Percentiles rank a stretch among this genome's conserved stretches.
phyloP scores from a whole-genome alignment of 2,113 vertebrate species.

The Heterotilapia buettikoferi region DNA sequence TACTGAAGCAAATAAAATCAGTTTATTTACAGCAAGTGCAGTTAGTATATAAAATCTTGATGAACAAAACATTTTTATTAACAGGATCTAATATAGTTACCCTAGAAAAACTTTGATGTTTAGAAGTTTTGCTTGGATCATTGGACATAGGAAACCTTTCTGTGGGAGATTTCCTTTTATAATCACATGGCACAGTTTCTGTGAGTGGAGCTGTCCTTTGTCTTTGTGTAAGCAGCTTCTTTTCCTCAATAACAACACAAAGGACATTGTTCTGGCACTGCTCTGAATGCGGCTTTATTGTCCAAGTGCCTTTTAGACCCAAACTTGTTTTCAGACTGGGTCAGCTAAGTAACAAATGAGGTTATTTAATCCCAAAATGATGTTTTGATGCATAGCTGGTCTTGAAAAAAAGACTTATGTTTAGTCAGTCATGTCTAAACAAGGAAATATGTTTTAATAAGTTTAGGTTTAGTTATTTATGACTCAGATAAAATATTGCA shows the following conservation, averaged over 20 bases:
- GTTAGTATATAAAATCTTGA: neutral
- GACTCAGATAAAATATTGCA: neutral
- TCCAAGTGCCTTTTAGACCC: constrained; percentile 3
- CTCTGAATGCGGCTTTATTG: constrained; percentile 16
- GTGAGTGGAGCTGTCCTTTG: neutral
- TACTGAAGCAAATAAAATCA: neutral
- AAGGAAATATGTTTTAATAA: neutral
- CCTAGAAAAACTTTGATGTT: neutral
- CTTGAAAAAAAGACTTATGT: neutral
- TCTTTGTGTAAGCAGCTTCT: neutral
- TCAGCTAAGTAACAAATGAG: neutral
- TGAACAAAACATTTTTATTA: neutral
- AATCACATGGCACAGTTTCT: neutral
- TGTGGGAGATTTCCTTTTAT: neutral
- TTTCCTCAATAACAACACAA: constrained; percentile 20
- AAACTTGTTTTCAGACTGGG: neutral
- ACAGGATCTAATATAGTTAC: neutral
- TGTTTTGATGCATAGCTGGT: neutral
- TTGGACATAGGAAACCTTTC: neutral
- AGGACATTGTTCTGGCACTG: constrained; percentile 31
- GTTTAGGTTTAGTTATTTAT: neutral
- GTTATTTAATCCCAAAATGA: neutral
- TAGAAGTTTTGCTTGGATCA: neutral
- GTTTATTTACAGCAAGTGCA: neutral
- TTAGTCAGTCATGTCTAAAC: neutral